Base-by-base conservation (phyloP, 92 coral and sea anemone genomes). In the Parazoanthus atlanticus region DNA sequence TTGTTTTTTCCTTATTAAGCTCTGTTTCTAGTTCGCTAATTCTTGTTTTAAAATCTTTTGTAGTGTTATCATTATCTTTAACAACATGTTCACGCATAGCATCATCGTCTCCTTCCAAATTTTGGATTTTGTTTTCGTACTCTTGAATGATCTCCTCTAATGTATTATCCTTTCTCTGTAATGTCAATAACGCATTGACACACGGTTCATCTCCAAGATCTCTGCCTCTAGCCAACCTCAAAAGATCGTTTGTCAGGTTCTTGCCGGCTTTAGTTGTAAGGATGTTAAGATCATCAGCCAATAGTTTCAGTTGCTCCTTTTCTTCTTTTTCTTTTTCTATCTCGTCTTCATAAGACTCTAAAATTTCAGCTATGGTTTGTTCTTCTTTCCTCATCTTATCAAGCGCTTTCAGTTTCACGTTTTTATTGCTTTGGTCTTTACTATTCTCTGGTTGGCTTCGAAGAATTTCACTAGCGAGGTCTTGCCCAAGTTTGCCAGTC, bases 1-100 rank as follows among this genome's bases (percentile, higher is more conserved):
- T 78, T 77, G 32, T 34, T 31, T 71, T 93, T 69, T 93, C 94
- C 40, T 93, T 91, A 8, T 86, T 84, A 15, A 95, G 94, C 43
- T 88, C 79, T 32, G 74, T 79, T 71, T 90, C 92, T 21, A 94
- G 76, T 46, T 90, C 82, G 4, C 41, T 81, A 25, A 94, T 36
- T 56, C 81, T 80, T 30, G 84, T 28, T 43, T 83, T 40, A 1
- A 93, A 70, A 29, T 83, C 89, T 36, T 81, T 71, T 17, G 12
- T 76, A 15, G 31, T 41, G 32, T 49, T 23, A 23, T 41, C 83
- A 4, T 85, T 66, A 49, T 10, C 21, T 31, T 56, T 46, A n/a
- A 17, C 43, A 32, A 31, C 41, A 31, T n/a, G 30, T 64, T 80
- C 85, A 54, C 34, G 41, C 11, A 11, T 11, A 29, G 31, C 9